A percentile compares a stretch with the other conserved stretches of the same genome.
Evolutionary conservation across 30 jellyfish, hydroid and myxozoan genomes (phyloP).

Genomic region (Cassiopea xamachana): DNA sequence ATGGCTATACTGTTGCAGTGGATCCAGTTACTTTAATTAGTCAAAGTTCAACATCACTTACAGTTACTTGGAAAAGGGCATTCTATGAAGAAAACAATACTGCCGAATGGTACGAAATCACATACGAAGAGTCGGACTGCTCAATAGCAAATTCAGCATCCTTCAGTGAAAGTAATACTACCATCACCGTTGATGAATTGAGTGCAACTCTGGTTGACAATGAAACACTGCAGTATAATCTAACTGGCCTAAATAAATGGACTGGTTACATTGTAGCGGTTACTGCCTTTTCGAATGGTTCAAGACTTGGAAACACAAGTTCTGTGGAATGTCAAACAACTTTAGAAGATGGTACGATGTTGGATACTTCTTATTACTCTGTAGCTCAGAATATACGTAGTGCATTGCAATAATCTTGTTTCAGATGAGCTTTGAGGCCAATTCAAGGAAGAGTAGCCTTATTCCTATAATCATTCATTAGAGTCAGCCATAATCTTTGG

Average conservation of each 20-base stretch:
- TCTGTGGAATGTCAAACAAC: slow-evolving; percentile 20
- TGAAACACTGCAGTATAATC: not conserved
- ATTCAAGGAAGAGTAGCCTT: too few species aligned
- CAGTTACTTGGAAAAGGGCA: slow-evolving; percentile 24
- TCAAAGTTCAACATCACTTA: slow-evolving; percentile 47
- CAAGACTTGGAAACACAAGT: not conserved
- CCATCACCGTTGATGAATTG: not conserved
- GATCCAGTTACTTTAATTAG: not conserved
- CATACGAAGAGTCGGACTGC: slow-evolving; percentile 6
- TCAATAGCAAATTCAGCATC: slow-evolving; percentile 1
- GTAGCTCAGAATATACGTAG: too few species aligned
- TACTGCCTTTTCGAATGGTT: slow-evolving; percentile 36
- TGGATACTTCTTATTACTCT: too few species aligned
- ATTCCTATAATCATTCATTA: too few species aligned
- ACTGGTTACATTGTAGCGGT: slow-evolving; percentile 45
- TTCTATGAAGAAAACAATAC: slow-evolving; percentile 14
- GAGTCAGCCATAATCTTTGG: too few species aligned
- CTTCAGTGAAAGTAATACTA: not conserved
- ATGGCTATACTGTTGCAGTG: slow-evolving; percentile 30
- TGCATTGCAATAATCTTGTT: too few species aligned
- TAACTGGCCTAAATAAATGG: slow-evolving; percentile 39
- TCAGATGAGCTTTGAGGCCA: too few species aligned
- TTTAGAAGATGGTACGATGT: slow-evolving; percentile 49
- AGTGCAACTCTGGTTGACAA: not conserved
- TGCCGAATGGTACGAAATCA: slow-evolving; percentile 12